These are phyloP conservation scores for Ceratina australensis DNA, from an alignment of 1,140 invertebrate species.

Conservation along the genomic window DNA sequence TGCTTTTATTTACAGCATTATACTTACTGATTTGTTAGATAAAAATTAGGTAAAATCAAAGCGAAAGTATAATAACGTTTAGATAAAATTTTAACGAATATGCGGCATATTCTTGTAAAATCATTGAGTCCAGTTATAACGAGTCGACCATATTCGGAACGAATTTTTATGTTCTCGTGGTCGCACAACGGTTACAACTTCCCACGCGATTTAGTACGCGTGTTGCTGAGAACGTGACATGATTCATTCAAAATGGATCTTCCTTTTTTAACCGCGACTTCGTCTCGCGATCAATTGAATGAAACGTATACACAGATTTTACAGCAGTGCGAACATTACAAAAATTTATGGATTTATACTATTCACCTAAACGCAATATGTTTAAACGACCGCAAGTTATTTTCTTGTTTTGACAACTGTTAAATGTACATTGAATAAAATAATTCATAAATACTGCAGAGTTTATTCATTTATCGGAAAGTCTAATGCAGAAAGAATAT, in stretches of 20 bases:
- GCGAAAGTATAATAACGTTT: slow-evolving; percentile 7
- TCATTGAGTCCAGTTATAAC: slow-evolving; percentile 61
- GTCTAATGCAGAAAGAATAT: too few species aligned
- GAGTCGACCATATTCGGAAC: slow-evolving; percentile 64
- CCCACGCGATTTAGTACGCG: slow-evolving; percentile 55
- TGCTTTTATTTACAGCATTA: not conserved
- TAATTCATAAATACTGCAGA: too few species aligned
- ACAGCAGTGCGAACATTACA: not conserved
- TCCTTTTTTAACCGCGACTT: slow-evolving; percentile 46
- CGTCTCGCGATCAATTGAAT: slow-evolving; percentile 23
- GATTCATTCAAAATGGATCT: slow-evolving; percentile 65
- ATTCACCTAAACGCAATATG: too few species aligned
- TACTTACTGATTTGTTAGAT: not conserved
- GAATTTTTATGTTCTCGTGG: slow-evolving; percentile 48
- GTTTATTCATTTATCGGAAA: too few species aligned
- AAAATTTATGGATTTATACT: too few species aligned
- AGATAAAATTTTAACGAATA: slow-evolving; percentile 17
- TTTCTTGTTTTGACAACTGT: too few species aligned
- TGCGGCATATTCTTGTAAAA: slow-evolving; percentile 12
- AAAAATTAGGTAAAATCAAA: not conserved
- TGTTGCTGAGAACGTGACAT: slow-evolving; percentile 52
- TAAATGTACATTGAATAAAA: too few species aligned
- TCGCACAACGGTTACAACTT: slow-evolving; percentile 53
- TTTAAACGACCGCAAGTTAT: too few species aligned
- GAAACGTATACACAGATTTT: not conserved